These are phyloP conservation scores for Tricholauxania praeusta DNA, from an alignment of 2,888 invertebrate species.

Conservation along the genomic window DNA sequence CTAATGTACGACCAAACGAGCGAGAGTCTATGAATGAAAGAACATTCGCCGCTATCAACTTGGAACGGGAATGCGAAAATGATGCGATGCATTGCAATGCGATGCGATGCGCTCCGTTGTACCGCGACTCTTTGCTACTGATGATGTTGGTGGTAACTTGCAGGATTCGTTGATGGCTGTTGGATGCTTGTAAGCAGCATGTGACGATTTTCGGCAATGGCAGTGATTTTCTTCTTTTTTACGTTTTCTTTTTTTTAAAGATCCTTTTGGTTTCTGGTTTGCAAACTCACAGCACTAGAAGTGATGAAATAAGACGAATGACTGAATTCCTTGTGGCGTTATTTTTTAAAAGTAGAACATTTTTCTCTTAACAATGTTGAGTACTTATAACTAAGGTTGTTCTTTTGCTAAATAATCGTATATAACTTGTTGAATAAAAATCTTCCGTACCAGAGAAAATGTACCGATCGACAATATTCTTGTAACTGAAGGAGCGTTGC, in stretches of 20 bases:
- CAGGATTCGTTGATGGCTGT: not conserved
- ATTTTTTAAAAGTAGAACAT: constrained; percentile 28
- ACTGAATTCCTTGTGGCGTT: constrained; percentile 43
- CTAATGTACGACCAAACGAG: constrained; percentile 24
- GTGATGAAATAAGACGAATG: constrained; percentile 43
- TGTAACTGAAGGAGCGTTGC: no score
- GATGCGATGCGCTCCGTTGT: not conserved
- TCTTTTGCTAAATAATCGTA: no score
- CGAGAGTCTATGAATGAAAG: not conserved
- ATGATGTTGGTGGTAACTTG: not conserved
- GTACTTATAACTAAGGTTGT: no score
- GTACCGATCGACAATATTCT: no score
- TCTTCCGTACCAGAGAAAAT: no score
- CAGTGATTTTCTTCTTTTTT: constrained; percentile 35
- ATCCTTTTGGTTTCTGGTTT: not conserved
- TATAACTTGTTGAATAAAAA: no score
- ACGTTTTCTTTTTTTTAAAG: constrained; percentile 5
- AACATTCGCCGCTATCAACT: not conserved
- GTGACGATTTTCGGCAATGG: constrained; percentile 30
- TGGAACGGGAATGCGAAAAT: constrained; percentile 23
- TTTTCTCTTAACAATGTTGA: no score
- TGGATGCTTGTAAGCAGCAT: not conserved
- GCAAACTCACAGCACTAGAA: not conserved
- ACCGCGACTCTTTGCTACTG: not conserved
- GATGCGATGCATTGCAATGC: constrained; percentile 16